These are phyloP conservation scores for Empis livida DNA, from an alignment of 2,888 invertebrate species.

Conservation along the genomic window DNA sequence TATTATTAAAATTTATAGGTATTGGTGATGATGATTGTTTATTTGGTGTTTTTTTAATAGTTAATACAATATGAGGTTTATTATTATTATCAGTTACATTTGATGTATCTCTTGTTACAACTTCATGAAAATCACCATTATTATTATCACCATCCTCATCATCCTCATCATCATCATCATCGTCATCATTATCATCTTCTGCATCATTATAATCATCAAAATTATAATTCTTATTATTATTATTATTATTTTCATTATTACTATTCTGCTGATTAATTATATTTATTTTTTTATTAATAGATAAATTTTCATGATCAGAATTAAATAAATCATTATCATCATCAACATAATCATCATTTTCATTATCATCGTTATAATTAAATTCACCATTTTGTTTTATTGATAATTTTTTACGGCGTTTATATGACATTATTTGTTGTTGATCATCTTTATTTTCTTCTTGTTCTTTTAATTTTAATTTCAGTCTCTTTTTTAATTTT, in stretches of 20 bases:
- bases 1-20: too few species aligned
- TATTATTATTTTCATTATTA: conserved; percentile 12
- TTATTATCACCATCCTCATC: conserved; percentile 9
- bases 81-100: conserved; percentile 19
- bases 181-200: conserved; percentile 11
- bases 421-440: neutral
- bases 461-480: conserved; percentile 8
- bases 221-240: conserved; percentile 9
- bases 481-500: conserved; percentile 14
- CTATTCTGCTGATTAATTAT: too few species aligned
- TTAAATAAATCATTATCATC: conserved; percentile 8
- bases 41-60: conserved; percentile 30
- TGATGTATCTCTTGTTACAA: conserved; percentile 21
- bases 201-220: conserved; percentile 2
- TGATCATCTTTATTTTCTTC: too few species aligned
- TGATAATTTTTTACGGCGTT: neutral
- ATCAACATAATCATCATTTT: conserved; percentile 12
- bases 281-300: neutral
- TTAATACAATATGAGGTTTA: conserved; percentile 24
- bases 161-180: conserved; percentile 8
- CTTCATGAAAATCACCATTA: conserved; percentile 21
- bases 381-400: neutral
- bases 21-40: conserved; percentile 11
- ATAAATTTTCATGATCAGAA: conserved; percentile 9
- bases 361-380: neutral